Percentiles rank a stretch among this genome's conserved stretches.
phyloP scores from a whole-genome alignment of 2,888 invertebrate species.

The Clanis bilineata region DNA sequence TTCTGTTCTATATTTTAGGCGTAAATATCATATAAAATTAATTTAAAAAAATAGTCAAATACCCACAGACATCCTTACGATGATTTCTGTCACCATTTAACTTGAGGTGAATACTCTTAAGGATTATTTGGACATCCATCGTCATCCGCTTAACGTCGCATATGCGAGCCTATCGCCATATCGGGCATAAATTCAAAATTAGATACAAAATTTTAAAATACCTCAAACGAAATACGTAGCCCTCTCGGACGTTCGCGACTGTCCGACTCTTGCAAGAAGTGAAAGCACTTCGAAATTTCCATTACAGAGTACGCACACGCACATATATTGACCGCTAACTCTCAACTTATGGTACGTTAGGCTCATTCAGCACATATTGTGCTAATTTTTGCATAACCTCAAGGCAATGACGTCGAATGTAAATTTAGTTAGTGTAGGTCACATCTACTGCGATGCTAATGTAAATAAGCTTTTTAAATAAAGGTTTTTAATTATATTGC shows the following conservation, averaged over 20 bases:
- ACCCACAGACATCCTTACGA: too few species aligned
- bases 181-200: too few species aligned
- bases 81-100: too few species aligned
- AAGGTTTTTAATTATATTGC: background rate
- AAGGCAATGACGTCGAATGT: background rate
- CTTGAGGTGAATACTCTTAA: too few species aligned
- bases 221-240: background rate
- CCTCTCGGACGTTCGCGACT: background rate
- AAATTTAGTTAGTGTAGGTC: constrained; percentile 1
- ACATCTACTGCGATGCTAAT: background rate
- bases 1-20: too few species aligned
- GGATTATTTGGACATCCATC: too few species aligned
- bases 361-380: background rate
- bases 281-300: background rate
- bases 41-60: too few species aligned
- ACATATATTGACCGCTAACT: background rate
- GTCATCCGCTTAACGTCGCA: too few species aligned
- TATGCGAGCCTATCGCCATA: too few species aligned
- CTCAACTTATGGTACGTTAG: background rate
- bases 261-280: background rate
- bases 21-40: too few species aligned
- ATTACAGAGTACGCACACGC: background rate
- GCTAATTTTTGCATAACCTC: background rate
- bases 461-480: background rate
- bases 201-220: background rate